phyloP scores from a whole-genome alignment of 53 echinoderm and acorn worm species.

The Holothuria scabra region DNA sequence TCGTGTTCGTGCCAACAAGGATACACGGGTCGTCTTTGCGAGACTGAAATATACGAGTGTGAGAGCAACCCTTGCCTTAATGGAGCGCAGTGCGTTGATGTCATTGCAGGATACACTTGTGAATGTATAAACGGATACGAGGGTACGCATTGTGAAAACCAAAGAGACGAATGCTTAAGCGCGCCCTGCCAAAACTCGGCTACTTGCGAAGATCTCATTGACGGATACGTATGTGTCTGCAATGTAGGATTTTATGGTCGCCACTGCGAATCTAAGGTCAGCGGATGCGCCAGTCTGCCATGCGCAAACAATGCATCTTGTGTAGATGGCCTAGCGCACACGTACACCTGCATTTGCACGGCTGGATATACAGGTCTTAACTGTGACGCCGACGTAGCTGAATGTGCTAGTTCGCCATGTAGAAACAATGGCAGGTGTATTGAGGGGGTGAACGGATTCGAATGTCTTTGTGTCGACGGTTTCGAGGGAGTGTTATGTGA shows the following conservation, averaged over 20 bases:
- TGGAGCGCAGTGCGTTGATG: slow-evolving; percentile 49
- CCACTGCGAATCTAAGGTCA: too few species aligned
- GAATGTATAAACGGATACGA: slow-evolving; percentile 36
- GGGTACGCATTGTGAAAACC: slow-evolving; percentile 49
- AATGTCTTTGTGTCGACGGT: too few species aligned
- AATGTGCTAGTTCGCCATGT: too few species aligned
- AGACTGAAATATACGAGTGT: slow-evolving; percentile 61
- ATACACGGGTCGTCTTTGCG: slow-evolving; percentile 65
- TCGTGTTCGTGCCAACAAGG: slow-evolving; percentile 61
- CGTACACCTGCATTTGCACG: too few species aligned
- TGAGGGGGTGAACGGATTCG: too few species aligned
- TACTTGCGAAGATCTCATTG: not conserved
- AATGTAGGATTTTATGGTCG: not conserved
- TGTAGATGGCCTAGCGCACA: too few species aligned
- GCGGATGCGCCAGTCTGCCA: too few species aligned
- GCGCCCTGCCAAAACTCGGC: not conserved
- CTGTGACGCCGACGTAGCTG: too few species aligned
- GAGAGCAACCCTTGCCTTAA: slow-evolving; percentile 71
- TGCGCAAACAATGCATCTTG: too few species aligned
- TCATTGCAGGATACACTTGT: slow-evolving; percentile 49
- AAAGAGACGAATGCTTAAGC: slow-evolving; percentile 59
- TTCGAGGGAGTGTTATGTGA: too few species aligned
- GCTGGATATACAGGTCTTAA: too few species aligned
- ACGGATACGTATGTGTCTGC: not conserved
- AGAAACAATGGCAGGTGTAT: too few species aligned